Percentiles rank a stretch among this genome's conserved stretches.
These are phyloP conservation scores for Drosophila infuscata DNA, from an alignment of 2,888 invertebrate species.

Conservation along the genomic window DNA sequence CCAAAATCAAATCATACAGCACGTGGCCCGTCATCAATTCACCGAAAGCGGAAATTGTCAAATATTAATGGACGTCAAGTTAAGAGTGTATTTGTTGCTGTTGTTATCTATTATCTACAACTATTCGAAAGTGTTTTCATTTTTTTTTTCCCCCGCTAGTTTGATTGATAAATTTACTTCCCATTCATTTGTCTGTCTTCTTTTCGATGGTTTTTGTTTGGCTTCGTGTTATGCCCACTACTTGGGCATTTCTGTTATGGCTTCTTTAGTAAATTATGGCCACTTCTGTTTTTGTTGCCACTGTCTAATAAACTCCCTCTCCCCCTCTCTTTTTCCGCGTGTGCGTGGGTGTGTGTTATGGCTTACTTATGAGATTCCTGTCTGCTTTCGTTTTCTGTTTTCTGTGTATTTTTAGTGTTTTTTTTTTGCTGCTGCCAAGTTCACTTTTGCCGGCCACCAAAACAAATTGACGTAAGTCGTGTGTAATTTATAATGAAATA, in stretches of 20 bases:
- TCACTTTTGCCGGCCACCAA: slow-evolving; percentile 69
- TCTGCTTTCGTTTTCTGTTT: slow-evolving; percentile 38
- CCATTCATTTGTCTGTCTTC: slow-evolving; percentile 1
- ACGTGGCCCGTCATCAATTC: slow-evolving; percentile 66
- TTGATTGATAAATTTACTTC: slow-evolving; percentile 75
- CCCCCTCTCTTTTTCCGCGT: slow-evolving; percentile 13
- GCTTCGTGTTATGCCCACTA: slow-evolving; percentile 37
- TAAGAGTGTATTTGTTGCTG: slow-evolving; percentile 35
- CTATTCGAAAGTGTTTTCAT: slow-evolving; percentile 69
- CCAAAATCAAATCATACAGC: slow-evolving; percentile 64
- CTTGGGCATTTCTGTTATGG: slow-evolving; percentile 64
- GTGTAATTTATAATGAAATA: slow-evolving; percentile 80
- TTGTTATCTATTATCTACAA: slow-evolving; percentile 62
- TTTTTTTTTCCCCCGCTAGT: slow-evolving; percentile 41
- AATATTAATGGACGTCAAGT: slow-evolving; percentile 74
- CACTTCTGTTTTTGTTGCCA: slow-evolving; percentile 74
- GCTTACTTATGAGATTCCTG: slow-evolving; percentile 70
- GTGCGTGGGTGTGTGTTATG: slow-evolving; percentile 56
- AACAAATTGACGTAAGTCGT: slow-evolving; percentile 80
- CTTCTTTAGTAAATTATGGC: slow-evolving; percentile 79
- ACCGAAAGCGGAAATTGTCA: slow-evolving; percentile 69
- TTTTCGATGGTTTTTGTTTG: slow-evolving; percentile 24
- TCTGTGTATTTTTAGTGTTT: background rate
- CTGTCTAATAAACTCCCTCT: slow-evolving; percentile 74
- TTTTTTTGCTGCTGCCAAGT: slow-evolving; percentile 42